A percentile compares a stretch with the other conserved stretches of the same genome.
phyloP scores from a whole-genome alignment of 1,140 invertebrate species.

The Drosophila orena region DNA sequence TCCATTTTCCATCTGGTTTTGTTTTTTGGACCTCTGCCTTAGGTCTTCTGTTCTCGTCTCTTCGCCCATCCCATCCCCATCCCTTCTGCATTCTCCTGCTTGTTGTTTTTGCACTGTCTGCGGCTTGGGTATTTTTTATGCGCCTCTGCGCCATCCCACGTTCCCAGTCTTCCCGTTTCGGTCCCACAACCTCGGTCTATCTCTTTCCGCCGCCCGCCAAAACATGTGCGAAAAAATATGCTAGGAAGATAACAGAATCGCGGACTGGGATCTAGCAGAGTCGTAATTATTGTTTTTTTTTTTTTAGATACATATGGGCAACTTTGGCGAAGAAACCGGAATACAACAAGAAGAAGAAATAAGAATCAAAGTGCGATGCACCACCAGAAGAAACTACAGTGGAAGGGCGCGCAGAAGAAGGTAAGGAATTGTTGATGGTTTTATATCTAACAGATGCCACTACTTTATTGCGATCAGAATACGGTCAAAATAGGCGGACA shows the following conservation, averaged over 20 bases:
- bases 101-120: slow-evolving; percentile 43
- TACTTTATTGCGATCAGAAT: slow-evolving; percentile 44
- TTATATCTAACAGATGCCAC: slow-evolving; percentile 73
- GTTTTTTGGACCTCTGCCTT: slow-evolving; percentile 51
- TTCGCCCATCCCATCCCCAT: neutral
- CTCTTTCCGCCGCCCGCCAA: slow-evolving; percentile 18
- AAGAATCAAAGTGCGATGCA: slow-evolving; percentile 65
- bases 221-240: slow-evolving; percentile 40
- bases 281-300: slow-evolving; percentile 66
- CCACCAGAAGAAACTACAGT: slow-evolving; percentile 8
- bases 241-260: slow-evolving; percentile 10
- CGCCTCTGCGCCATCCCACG: slow-evolving; percentile 58
- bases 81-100: slow-evolving; percentile 8
- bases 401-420: slow-evolving; percentile 15
- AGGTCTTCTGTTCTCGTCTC: slow-evolving; percentile 10
- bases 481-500: slow-evolving; percentile 16
- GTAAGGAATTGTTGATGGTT: slow-evolving; percentile 58
- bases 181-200: slow-evolving; percentile 28
- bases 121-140: slow-evolving; percentile 40
- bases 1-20: slow-evolving; percentile 76
- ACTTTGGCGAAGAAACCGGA: neutral
- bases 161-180: slow-evolving; percentile 34
- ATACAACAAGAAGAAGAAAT: neutral
- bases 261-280: slow-evolving; percentile 48
- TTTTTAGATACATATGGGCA: slow-evolving; percentile 27